Percentiles rank a stretch among this genome's conserved stretches.
These are phyloP conservation scores for Paedocypris sp. DNA, from an alignment of 2,113 vertebrate genomes.

Conservation along the genomic window DNA sequence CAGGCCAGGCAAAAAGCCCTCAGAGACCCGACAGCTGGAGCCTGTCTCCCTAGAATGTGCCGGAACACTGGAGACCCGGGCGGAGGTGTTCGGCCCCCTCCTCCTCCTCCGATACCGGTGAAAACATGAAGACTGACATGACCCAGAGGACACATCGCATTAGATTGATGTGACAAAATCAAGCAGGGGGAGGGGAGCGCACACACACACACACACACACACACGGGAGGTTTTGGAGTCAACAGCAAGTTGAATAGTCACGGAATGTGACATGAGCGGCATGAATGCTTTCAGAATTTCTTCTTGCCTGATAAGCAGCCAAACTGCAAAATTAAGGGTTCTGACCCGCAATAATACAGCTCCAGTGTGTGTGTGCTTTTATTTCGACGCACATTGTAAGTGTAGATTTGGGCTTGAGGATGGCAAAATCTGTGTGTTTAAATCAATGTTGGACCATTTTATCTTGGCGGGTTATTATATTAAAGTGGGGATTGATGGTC, in stretches of 20 bases:
- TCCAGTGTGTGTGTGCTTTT: no score
- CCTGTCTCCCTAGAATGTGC: slow-evolving; percentile 9
- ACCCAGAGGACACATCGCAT: slow-evolving; percentile 16
- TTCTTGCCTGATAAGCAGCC: no score
- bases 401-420: no score
- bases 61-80: slow-evolving; percentile 6
- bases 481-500: no score
- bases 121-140: slow-evolving; percentile 29
- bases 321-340: neutral
- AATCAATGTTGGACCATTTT: no score
- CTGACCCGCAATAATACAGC: no score
- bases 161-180: slow-evolving; percentile 21
- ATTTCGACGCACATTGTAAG: no score
- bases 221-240: neutral
- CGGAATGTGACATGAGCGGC: neutral
- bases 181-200: neutral
- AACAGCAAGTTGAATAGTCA: slow-evolving; percentile 8
- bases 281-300: neutral
- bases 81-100: neutral
- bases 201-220: no score
- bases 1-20: neutral
- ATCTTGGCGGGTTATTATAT: no score
- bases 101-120: slow-evolving; percentile 1
- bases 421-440: no score
- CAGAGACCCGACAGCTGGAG: slow-evolving; percentile 22